A percentile compares a stretch with the other conserved stretches of the same genome.
These are phyloP conservation scores for Clivina fossor DNA, from an alignment of 2,888 invertebrate genomes.

Conservation along the genomic window DNA sequence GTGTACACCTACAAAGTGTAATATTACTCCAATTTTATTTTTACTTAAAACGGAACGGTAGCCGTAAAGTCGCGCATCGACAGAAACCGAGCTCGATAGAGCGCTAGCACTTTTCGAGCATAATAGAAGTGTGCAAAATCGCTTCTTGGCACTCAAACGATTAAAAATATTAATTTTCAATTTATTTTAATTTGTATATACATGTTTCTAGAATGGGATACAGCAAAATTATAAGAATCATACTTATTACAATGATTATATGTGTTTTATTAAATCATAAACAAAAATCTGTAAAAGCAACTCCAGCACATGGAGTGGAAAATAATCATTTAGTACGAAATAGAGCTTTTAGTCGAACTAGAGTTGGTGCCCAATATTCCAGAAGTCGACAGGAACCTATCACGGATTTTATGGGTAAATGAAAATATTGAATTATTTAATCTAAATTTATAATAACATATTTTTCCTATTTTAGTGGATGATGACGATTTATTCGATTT, in stretches of 20 bases:
- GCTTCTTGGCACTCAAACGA: too few species aligned
- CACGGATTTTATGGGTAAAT: constrained; percentile 47
- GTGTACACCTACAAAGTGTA: too few species aligned
- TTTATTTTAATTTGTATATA: too few species aligned
- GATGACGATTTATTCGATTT: constrained; percentile 55
- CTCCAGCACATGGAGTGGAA: constrained; percentile 36
- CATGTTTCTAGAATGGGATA: constrained; percentile 38
- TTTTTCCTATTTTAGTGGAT: constrained; percentile 45
- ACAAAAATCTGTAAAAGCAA: constrained; percentile 34
- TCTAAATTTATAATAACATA: constrained; percentile 3
- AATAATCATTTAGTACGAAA: constrained; percentile 39
- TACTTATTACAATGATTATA: constrained; percentile 34
- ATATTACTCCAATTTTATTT: too few species aligned
- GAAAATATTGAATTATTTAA: constrained; percentile 22
- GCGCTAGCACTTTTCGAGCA: too few species aligned
- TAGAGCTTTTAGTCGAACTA: constrained; percentile 40
- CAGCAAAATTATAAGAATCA: constrained; percentile 32
- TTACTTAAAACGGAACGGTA: too few species aligned
- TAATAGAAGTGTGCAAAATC: too few species aligned
- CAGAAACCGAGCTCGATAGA: too few species aligned
- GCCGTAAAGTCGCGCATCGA: too few species aligned
- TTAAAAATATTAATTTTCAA: too few species aligned
- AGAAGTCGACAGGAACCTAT: constrained; percentile 44
- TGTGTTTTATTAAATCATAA: constrained; percentile 36
- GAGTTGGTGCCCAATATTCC: constrained; percentile 40